Percentiles rank a stretch among this genome's conserved stretches.
Conservation (phyloP, 2,888 invertebrate genomes). For the Altica lythri region DNA sequence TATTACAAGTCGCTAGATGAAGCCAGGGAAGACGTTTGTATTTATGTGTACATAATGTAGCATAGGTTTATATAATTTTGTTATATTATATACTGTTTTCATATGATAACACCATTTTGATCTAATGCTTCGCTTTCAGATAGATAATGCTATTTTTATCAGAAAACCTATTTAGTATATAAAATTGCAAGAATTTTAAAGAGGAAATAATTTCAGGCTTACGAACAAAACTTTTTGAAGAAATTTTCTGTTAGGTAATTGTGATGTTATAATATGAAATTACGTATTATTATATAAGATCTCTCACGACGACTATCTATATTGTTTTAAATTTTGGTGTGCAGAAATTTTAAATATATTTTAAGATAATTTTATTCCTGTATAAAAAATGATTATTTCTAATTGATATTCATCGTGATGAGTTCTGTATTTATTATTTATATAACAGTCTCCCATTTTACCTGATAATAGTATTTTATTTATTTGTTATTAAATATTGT, state of each 20-base stretch:
- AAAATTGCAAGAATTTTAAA: too few relatives aligned
- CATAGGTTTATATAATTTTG: slow-evolving; percentile 35
- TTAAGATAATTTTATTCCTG: background rate
- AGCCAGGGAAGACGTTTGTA: slow-evolving; percentile 32
- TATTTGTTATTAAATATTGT: slow-evolving; percentile 42
- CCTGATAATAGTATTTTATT: slow-evolving; percentile 48
- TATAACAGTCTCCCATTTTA: slow-evolving; percentile 40
- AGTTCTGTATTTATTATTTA: slow-evolving; percentile 27
- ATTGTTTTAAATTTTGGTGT: background rate
- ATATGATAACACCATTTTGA: slow-evolving; percentile 13
- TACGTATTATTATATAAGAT: slow-evolving; percentile 1
- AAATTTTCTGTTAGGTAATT: background rate
- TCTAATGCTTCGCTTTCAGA: background rate
- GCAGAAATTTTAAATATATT: slow-evolving; percentile 1
- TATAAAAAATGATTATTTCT: background rate
- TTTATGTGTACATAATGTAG: slow-evolving; percentile 42
- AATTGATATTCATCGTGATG: slow-evolving; percentile 17
- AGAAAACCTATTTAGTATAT: too few relatives aligned
- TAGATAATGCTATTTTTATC: too few relatives aligned
- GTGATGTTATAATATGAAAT: background rate
- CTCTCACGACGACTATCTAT: slow-evolving; percentile 7
- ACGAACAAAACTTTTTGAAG: too few relatives aligned
- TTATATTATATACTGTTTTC: slow-evolving; percentile 29
- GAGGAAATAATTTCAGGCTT: too few relatives aligned
- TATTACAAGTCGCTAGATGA: slow-evolving; percentile 51